A percentile compares a stretch with the other conserved stretches of the same genome.
These are phyloP conservation scores for Dorcus parallelipipedus DNA, from an alignment of 2,888 invertebrate genomes.

Conservation along the genomic window DNA sequence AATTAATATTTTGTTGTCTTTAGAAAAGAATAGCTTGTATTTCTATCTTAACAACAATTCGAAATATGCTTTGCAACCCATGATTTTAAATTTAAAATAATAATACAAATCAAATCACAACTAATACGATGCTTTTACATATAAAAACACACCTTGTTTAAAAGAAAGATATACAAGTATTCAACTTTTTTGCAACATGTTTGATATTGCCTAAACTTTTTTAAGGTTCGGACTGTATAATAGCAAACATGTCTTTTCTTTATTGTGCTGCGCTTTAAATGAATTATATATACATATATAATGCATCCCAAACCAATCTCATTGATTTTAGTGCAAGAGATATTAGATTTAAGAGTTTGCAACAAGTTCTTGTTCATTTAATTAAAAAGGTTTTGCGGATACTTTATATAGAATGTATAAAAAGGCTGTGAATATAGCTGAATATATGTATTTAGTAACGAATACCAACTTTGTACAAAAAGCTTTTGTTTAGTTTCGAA, in stretches of 20 bases:
- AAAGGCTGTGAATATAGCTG: slow-evolving; percentile 31
- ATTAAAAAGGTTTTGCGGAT: slow-evolving; percentile 3
- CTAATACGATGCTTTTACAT: slow-evolving; percentile 24
- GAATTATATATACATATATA: slow-evolving; percentile 9
- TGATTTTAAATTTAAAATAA: slow-evolving; percentile 44
- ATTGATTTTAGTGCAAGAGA: too few species aligned
- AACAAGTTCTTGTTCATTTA: too few species aligned
- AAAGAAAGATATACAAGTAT: slow-evolving; percentile 41
- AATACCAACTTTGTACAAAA: slow-evolving; percentile 49
- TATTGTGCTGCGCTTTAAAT: slow-evolving; percentile 12
- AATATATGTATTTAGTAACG: slow-evolving; percentile 27
- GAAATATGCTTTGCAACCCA: slow-evolving; percentile 38
- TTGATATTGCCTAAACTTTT: background rate
- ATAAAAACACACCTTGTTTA: slow-evolving; percentile 35
- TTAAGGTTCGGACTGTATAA: background rate
- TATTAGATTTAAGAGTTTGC: too few species aligned
- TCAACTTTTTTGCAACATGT: slow-evolving; percentile 11
- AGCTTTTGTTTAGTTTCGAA: slow-evolving; percentile 45
- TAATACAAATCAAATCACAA: slow-evolving; percentile 23
- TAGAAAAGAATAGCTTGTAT: slow-evolving; percentile 33
- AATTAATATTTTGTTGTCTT: background rate
- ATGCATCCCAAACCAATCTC: slow-evolving; percentile 10
- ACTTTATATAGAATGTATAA: slow-evolving; percentile 24
- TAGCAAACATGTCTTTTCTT: slow-evolving; percentile 4
- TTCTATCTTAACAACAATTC: slow-evolving; percentile 34